Conservation (phyloP, 2,113 vertebrate genomes). For the Lycocorax pyrrhopterus region DNA sequence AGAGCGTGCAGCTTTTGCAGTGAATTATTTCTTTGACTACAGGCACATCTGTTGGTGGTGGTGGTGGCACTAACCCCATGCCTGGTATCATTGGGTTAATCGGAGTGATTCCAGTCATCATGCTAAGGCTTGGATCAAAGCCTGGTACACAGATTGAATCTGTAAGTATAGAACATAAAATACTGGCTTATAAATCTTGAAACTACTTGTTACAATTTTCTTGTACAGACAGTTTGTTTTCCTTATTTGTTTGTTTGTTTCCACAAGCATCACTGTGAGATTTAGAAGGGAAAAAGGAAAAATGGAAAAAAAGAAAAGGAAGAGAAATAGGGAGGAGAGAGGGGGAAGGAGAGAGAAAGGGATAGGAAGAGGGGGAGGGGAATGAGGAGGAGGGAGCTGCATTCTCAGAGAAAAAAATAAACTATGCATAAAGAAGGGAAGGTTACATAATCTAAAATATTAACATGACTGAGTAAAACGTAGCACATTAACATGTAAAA, state of each 20-base stretch:
- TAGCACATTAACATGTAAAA: background rate
- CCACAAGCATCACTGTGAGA: background rate
- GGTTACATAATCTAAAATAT: slow-evolving; percentile 48
- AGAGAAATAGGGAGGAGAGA: background rate
- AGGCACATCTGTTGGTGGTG: slow-evolving; percentile 80
- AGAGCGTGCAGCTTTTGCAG: slow-evolving; percentile 93
- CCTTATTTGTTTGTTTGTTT: background rate
- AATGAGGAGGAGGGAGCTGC: background rate
- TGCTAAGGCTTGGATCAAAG: slow-evolving; percentile 87
- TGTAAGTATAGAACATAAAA: slow-evolving; percentile 67
- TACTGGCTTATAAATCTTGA: slow-evolving; percentile 11
- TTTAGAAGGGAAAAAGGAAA: background rate
- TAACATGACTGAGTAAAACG: slow-evolving; percentile 10
- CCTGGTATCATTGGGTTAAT: slow-evolving; percentile 92
- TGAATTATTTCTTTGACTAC: slow-evolving; percentile 95
- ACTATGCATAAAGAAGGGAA: background rate
- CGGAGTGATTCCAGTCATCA: slow-evolving; percentile 86
- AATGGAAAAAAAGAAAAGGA: background rate
- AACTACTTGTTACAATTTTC: background rate
- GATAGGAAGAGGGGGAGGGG: background rate
- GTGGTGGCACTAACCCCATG: slow-evolving; percentile 85
- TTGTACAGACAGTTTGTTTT: background rate
- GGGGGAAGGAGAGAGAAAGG: background rate
- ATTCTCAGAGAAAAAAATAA: background rate
- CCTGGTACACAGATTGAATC: slow-evolving; percentile 92